Evolutionary conservation across 1,140 invertebrate species (phyloP).

Genomic region (Lepidostoma basale): DNA sequence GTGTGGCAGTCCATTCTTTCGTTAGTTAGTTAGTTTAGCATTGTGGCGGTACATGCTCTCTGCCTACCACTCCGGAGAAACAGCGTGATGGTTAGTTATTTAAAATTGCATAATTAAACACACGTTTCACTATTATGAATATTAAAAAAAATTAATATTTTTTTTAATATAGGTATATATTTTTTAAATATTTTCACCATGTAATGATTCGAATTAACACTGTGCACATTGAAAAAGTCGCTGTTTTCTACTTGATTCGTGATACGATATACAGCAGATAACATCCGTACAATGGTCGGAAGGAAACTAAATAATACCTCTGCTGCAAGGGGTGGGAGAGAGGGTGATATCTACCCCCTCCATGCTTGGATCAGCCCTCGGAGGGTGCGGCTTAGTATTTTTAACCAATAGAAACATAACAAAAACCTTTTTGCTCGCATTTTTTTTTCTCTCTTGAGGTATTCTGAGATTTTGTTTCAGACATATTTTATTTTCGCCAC

Average conservation of each 20-base stretch:
- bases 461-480: too few relatives aligned
- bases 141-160: background rate
- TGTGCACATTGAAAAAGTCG: background rate
- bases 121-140: background rate
- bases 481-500: too few relatives aligned
- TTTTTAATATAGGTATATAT: background rate
- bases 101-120: background rate
- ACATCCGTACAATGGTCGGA: background rate
- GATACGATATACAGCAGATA: background rate
- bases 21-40: too few relatives aligned
- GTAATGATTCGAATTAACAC: too few relatives aligned
- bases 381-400: background rate
- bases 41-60: too few relatives aligned
- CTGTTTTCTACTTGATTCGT: background rate
- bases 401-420: slow-evolving; percentile 7
- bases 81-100: too few relatives aligned
- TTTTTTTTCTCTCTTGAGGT: background rate
- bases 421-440: background rate
- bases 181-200: too few relatives aligned
- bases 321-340: background rate
- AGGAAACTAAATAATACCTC: background rate
- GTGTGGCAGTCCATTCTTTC: too few relatives aligned
- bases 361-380: background rate
- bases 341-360: background rate
- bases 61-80: too few relatives aligned